Conservation (phyloP, 30 jellyfish, hydroid and myxozoan genomes). For the Turritopsis dohrnii region DNA sequence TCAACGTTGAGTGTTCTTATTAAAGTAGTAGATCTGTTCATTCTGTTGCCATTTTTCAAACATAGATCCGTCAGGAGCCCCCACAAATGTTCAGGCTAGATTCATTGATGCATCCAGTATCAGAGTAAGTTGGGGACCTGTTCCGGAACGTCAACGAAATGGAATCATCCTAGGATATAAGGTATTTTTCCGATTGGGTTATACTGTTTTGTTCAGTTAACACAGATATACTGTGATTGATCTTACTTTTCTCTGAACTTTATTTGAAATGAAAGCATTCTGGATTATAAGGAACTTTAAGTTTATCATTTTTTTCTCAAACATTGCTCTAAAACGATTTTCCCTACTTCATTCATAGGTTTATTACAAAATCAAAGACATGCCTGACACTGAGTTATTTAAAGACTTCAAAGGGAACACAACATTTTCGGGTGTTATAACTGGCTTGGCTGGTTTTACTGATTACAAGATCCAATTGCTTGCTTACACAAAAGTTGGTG, state of each 20-base stretch:
- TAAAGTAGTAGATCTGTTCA: neutral
- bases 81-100: constrained; percentile 47
- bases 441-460: constrained; percentile 66
- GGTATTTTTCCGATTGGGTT: constrained; percentile 19
- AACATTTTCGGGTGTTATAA: constrained; percentile 38
- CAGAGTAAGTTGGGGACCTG: constrained; percentile 80
- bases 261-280: neutral
- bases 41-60: neutral
- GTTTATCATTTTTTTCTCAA: neutral
- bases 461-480: constrained; percentile 61
- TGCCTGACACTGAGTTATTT: constrained; percentile 46
- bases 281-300: neutral
- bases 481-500: constrained; percentile 82
- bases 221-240: neutral
- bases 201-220: neutral
- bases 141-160: constrained; percentile 58
- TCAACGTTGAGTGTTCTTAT: neutral
- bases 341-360: constrained; percentile 24
- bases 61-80: constrained; percentile 87
- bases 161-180: constrained; percentile 79
- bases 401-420: constrained; percentile 51
- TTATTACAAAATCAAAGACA: constrained; percentile 44
- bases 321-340: neutral
- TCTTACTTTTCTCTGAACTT: neutral
- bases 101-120: constrained; percentile 57